Evolutionary conservation across 2,888 invertebrate species (phyloP), one percentile per base, ranked within the genome.

Genomic region (Yponomeuta malinellus): DNA sequence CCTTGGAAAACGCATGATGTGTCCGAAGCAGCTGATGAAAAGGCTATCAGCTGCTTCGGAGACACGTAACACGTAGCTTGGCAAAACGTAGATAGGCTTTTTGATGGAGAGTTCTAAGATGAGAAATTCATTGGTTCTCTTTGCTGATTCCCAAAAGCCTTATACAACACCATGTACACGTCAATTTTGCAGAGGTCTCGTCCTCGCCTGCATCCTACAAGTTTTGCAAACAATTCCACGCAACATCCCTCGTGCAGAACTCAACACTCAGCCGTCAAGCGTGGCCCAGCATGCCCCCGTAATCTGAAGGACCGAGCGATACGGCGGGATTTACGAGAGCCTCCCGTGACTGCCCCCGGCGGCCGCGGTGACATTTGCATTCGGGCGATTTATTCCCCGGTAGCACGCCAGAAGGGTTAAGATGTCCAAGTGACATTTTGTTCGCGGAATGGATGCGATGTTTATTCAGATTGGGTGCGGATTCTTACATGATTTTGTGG

Each of bases 311-410:
- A 9, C 15, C 52, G 5, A 15, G 52, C 69, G 37, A 37, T 69
- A 52, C 37, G 33, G 69, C n/a, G 37, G 31, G 31, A 71, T 71
- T 71, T 71, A 71, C 67, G 31, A 48, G 31, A 8, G 12, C 29
- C 10, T 71, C 37, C 59, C 71, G 59, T 71, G 71, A 66, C 65
- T 9, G 59, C 71, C 71, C 31, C 67, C 9, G 67, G 71, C 37
- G 48, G 59, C 33, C 63, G 63, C 59, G 23, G 10, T 37, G 33
- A 63, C 31, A 71, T 67, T 71, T 59, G 67, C 71, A 66, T 67
- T 65, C 33, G 10, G 63, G 31, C 15, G 68, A 71, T 15, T 59
- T 59, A 48, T 63, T 68, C 63, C 43, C 68, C 63, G 37, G 29
- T 15, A 29, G 9, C 9, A 63, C 71, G 68, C 68, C 52, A 59